phyloP scores from a whole-genome alignment of 2,113 vertebrate genomes.

The Chlamydotis undulata region DNA sequence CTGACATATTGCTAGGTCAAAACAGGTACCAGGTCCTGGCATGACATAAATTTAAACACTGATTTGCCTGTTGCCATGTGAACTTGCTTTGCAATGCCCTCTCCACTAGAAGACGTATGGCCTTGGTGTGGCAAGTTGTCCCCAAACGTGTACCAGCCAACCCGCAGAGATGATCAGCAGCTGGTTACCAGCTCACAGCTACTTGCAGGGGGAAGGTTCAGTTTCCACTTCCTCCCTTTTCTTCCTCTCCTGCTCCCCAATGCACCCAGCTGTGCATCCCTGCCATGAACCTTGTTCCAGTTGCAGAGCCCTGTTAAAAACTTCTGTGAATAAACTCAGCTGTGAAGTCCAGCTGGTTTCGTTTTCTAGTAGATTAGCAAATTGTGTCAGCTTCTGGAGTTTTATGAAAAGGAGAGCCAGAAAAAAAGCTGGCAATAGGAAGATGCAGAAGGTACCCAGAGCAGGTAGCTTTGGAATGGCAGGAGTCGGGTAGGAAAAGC shows the following conservation, averaged over 20 bases:
- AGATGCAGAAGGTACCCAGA: neutral
- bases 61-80: neutral
- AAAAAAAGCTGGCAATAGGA: neutral
- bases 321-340: neutral
- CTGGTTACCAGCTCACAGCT: neutral
- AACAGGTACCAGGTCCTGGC: neutral
- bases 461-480: neutral
- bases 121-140: neutral
- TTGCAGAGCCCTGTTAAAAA: neutral
- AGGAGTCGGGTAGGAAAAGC: neutral
- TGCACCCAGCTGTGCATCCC: fast-evolving
- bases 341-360: neutral
- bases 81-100: neutral
- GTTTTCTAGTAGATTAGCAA: neutral
- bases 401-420: neutral
- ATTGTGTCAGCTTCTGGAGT: neutral
- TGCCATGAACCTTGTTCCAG: neutral
- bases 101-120: fast-evolving
- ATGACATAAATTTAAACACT: neutral
- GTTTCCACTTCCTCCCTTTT: neutral
- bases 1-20: neutral
- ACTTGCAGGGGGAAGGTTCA: neutral
- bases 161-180: neutral
- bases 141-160: neutral
- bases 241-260: neutral